A percentile compares a stretch with the other conserved stretches of the same genome.
phyloP scores from a whole-genome alignment of 2,888 invertebrate genomes.

The Xestia rhomboidea region DNA sequence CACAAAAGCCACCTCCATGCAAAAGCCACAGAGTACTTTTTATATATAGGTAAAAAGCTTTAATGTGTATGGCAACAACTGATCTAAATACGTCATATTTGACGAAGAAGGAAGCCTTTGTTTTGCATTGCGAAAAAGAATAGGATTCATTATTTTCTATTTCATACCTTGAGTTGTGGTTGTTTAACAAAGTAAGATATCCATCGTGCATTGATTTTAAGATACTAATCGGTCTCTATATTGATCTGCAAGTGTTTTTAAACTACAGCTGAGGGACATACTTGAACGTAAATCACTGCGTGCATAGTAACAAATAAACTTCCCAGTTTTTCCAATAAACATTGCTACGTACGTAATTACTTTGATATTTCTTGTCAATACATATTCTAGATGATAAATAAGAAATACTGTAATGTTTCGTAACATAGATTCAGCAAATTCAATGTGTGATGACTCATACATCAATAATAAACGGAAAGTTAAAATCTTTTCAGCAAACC shows the following conservation, averaged over 20 bases:
- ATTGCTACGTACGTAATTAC: slow-evolving; percentile 41
- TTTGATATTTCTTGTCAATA: slow-evolving; percentile 21
- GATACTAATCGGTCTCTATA: background rate
- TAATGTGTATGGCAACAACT: slow-evolving; percentile 47
- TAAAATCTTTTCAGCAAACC: slow-evolving; percentile 35
- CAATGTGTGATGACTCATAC: slow-evolving; percentile 61
- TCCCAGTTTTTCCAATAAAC: slow-evolving; percentile 21
- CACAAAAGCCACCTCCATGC: too few species aligned
- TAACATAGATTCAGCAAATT: slow-evolving; percentile 20
- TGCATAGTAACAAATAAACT: slow-evolving; percentile 51
- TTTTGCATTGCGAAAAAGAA: slow-evolving; percentile 62
- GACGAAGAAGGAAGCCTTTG: slow-evolving; percentile 66
- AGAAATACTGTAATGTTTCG: background rate
- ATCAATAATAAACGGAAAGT: slow-evolving; percentile 35
- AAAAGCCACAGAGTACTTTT: too few species aligned
- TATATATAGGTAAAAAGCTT: too few species aligned
- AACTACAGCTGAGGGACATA: slow-evolving; percentile 25
- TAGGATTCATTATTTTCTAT: slow-evolving; percentile 17
- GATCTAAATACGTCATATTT: slow-evolving; percentile 55
- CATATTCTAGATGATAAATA: background rate
- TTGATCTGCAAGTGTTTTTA: slow-evolving; percentile 30
- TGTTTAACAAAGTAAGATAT: slow-evolving; percentile 53
- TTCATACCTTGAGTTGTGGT: slow-evolving; percentile 45
- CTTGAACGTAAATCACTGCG: slow-evolving; percentile 36
- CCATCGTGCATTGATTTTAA: slow-evolving; percentile 23